A percentile compares a stretch with the other conserved stretches of the same genome.
Evolutionary conservation across 2,113 vertebrate genomes (phyloP).

Genomic region (Todiramphus saurophagus): DNA sequence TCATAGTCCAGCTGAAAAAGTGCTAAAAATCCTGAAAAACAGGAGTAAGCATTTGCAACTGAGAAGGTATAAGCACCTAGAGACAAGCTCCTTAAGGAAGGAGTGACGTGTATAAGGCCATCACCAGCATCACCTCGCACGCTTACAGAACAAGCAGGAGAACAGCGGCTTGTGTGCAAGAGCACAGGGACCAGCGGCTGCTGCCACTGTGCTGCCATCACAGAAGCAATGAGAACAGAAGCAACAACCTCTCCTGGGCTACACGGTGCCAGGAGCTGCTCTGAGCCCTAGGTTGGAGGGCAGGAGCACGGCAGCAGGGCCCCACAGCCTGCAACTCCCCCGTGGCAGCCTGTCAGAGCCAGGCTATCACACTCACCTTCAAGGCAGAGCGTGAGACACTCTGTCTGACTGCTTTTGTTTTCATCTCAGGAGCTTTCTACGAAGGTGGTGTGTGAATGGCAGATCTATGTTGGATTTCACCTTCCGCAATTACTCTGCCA

Average conservation of each 20-base stretch:
- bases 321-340: not conserved
- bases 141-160: not conserved
- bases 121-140: not conserved
- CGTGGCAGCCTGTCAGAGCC: not conserved
- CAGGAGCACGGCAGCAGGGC: not conserved
- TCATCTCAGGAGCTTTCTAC: not conserved
- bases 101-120: not conserved
- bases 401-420: not conserved
- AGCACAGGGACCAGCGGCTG: not conserved
- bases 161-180: accelerated
- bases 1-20: not conserved
- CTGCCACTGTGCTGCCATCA: not conserved
- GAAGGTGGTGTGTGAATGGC: not conserved
- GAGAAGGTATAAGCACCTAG: not conserved
- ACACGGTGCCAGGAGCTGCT: not conserved
- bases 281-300: not conserved
- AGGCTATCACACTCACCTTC: too few relatives aligned
- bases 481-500: not conserved
- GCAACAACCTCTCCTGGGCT: not conserved
- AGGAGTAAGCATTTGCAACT: not conserved
- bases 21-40: not conserved
- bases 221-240: not conserved
- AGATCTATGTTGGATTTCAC: not conserved
- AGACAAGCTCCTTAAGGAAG: not conserved
- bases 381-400: not conserved